phyloP scores from a whole-genome alignment of 2,888 invertebrate genomes.

The Tenodera sinensis region DNA sequence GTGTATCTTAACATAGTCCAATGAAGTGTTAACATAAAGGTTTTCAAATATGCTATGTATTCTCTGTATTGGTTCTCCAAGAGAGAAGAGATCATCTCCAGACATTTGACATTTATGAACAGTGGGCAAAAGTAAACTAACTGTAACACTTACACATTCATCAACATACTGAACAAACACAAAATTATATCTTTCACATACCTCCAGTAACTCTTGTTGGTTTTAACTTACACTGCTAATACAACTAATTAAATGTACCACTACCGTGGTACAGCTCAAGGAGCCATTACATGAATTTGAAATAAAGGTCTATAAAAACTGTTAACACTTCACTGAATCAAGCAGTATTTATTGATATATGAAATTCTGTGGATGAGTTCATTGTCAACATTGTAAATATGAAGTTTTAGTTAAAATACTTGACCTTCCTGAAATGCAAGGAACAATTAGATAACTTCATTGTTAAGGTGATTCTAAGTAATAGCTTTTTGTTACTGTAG shows the following conservation, averaged over 20 bases:
- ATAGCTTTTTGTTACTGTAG: background rate
- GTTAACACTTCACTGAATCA: background rate
- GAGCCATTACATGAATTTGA: background rate
- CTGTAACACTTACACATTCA: background rate
- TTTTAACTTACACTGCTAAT: background rate
- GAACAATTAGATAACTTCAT: background rate
- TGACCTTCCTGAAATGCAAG: background rate
- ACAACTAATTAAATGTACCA: background rate
- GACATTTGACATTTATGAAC: background rate
- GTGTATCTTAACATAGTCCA: background rate
- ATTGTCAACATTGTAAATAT: background rate
- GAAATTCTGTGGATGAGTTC: background rate
- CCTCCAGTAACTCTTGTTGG: background rate
- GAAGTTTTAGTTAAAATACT: background rate
- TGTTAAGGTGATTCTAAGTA: background rate
- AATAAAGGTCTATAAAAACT: background rate
- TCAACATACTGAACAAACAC: background rate
- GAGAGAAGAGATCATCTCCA: background rate
- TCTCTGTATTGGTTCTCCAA: background rate
- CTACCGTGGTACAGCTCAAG: background rate
- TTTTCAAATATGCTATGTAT: background rate
- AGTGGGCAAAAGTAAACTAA: background rate
- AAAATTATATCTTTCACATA: background rate
- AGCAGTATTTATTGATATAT: background rate
- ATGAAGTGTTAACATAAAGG: background rate